Conservation (phyloP, 1,140 invertebrate species). For the Drosophila ananassae region DNA sequence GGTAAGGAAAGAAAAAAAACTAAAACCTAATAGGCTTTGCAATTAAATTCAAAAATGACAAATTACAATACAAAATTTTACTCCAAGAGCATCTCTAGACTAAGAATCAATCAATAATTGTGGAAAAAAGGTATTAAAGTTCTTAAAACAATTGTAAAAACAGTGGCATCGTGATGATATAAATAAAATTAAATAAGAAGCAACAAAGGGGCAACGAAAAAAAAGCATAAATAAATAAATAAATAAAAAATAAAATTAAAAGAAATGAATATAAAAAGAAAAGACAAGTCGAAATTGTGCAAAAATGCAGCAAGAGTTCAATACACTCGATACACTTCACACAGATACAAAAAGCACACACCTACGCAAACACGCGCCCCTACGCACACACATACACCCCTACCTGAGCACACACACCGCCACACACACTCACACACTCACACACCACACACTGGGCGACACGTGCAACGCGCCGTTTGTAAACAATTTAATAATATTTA, state of each 20-base stretch:
- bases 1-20: not conserved
- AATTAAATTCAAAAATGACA: not conserved
- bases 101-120: slow-evolving; percentile 29
- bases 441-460: slow-evolving; percentile 15
- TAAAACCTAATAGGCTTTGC: too few species aligned
- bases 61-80: not conserved
- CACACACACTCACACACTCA: slow-evolving; percentile 3
- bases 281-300: slow-evolving; percentile 59
- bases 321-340: slow-evolving; percentile 62
- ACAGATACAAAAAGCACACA: slow-evolving; percentile 27
- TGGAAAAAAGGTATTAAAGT: slow-evolving; percentile 2
- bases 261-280: not conserved
- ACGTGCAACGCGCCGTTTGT: slow-evolving; percentile 61
- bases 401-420: not conserved
- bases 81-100: slow-evolving; percentile 12
- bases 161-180: slow-evolving; percentile 20
- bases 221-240: slow-evolving; percentile 13
- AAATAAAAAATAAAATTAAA: slow-evolving; percentile 7
- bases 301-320: slow-evolving; percentile 81
- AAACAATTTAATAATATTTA: slow-evolving; percentile 80
- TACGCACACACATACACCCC: slow-evolving; percentile 13
- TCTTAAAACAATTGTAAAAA: slow-evolving; percentile 55
- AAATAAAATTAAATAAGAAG: slow-evolving; percentile 30
- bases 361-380: slow-evolving; percentile 49
- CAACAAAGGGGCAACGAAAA: slow-evolving; percentile 26